Evolutionary conservation across 1,140 invertebrate species (phyloP).

Genomic region (Hylyphantes graminicola): DNA sequence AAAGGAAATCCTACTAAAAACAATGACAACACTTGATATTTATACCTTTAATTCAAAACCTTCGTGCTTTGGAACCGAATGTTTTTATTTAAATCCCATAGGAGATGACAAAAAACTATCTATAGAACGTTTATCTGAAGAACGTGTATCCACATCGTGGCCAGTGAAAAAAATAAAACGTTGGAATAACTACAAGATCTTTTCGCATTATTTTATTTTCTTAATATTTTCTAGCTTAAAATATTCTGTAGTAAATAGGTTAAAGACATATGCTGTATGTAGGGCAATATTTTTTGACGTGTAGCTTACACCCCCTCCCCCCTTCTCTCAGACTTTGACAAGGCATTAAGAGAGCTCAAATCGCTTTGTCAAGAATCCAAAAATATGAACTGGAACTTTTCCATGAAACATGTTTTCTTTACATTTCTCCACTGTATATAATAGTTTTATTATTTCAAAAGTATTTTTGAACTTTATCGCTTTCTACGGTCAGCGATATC

Average conservation of each 20-base stretch:
- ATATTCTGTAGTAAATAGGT: conserved; percentile 15
- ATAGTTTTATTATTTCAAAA: conserved; percentile 10
- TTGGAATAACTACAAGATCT: conserved; percentile 7
- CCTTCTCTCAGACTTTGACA: conserved; percentile 22
- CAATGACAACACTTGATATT: conserved; percentile 14
- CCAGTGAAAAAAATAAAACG: background rate
- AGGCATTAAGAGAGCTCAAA: conserved; percentile 31
- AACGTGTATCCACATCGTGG: background rate
- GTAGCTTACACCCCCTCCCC: background rate
- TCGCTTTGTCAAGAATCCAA: conserved; percentile 51
- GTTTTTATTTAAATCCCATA: conserved; percentile 30
- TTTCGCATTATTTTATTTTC: too few relatives aligned
- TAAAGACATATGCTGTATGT: background rate
- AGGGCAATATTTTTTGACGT: conserved; percentile 3
- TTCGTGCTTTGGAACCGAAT: conserved; percentile 47
- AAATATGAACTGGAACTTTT: conserved; percentile 41
- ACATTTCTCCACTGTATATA: conserved; percentile 7
- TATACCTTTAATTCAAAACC: conserved; percentile 52
- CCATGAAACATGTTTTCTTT: conserved; percentile 42
- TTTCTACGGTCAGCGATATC: background rate
- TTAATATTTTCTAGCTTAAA: background rate
- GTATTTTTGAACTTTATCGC: background rate
- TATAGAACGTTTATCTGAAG: conserved; percentile 2
- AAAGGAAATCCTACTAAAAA: conserved; percentile 1
- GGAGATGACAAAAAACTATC: conserved; percentile 32